Base-by-base conservation (phyloP, 1,140 invertebrate genomes). In the Bathynomus jamesi region DNA sequence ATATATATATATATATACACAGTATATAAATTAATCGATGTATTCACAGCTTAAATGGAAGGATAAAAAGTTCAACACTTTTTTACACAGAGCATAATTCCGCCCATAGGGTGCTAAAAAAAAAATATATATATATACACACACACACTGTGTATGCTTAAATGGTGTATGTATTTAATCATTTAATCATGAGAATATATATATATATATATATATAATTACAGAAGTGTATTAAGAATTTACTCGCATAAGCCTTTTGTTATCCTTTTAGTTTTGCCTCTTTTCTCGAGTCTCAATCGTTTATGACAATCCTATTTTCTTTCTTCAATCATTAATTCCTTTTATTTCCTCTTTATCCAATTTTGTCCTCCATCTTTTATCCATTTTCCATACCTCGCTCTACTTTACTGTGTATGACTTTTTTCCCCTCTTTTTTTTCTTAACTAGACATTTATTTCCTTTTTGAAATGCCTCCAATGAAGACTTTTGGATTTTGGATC, bases 401-500 rank as follows among this genome's bases (percentile, higher is more conserved):
- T 53, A 21, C 21, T 53, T 53, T 21, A 53, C 21, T 53, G 40
- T 53, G 40, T 53, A 53, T 53, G 40, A 53, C 21, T 53, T 53
- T 53, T 53, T 53, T 53, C 21, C 21, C 21, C 40, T 17, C 7
- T 8, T 53, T 53, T 53, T n/a, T 21, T 53, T 53, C 21, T 53
- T 53, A 53, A 53, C 40, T 53, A 53, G 40, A 53, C 40, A 53
- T 53, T 53, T 53, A 53, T 53, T 53, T 53, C 40, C 40, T 53
- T 53, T 53, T 53, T 53, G 40, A 53, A 53, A 53, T 53, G 40
- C 40, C 40, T 53, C 40, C 40, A 53, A 53, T 53, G 40, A 53
- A 53, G 40, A 53, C 40, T 53, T 53, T 53, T 53, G 40, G 40
- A 53, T 53, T 53, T 67, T 40, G 67, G 72, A 11, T 62, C 67